Conservation (phyloP, 2,888 invertebrate species). For the Leucoptera coffeella region DNA sequence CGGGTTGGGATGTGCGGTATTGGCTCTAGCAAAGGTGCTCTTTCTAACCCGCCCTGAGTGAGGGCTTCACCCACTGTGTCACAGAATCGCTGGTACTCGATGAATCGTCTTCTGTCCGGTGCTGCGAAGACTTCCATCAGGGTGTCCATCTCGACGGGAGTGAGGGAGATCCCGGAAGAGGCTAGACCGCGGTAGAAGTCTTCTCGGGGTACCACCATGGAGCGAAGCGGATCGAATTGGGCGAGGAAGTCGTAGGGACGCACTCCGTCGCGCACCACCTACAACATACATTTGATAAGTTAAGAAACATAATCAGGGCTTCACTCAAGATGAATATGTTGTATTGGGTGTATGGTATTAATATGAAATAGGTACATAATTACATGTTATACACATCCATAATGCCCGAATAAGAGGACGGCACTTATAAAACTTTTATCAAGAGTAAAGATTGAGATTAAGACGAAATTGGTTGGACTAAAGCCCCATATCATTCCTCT, state of each 20-base stretch:
- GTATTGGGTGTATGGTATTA: too few species aligned
- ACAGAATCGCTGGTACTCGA: constrained; percentile 66
- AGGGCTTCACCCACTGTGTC: constrained; percentile 64
- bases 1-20: constrained; percentile 63
- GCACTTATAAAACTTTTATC: too few species aligned
- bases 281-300: constrained; percentile 5
- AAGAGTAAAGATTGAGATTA: too few species aligned
- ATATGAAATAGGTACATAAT: too few species aligned
- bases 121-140: constrained; percentile 68
- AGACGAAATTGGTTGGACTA: too few species aligned
- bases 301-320: neutral
- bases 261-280: constrained; percentile 62
- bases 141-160: constrained; percentile 61
- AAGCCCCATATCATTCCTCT: too few species aligned
- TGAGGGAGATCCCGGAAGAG: constrained; percentile 58
- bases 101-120: constrained; percentile 49
- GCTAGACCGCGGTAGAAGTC: constrained; percentile 69
- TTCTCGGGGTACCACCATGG: constrained; percentile 55
- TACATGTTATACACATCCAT: too few species aligned
- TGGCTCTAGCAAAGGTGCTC: constrained; percentile 62
- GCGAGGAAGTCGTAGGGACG: constrained; percentile 60
- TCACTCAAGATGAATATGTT: neutral
- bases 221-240: constrained; percentile 59
- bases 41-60: constrained; percentile 57
- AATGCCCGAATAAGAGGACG: too few species aligned